phyloP scores from a whole-genome alignment of 2,888 invertebrate species.

The Linyphia triangularis region DNA sequence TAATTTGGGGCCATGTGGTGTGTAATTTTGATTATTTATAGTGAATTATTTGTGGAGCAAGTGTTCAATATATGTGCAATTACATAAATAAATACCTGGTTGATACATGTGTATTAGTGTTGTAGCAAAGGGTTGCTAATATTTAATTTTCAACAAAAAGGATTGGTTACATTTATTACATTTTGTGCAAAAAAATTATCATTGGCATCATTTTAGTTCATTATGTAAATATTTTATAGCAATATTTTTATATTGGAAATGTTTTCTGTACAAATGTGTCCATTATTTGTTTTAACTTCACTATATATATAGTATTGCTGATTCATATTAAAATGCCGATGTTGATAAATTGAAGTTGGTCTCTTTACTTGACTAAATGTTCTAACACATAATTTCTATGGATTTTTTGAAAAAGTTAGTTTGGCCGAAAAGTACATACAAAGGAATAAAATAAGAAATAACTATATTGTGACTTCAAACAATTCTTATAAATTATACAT shows the following conservation, averaged over 20 bases:
- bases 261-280: constrained; percentile 73
- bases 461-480: too few relatives aligned
- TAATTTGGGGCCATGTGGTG: constrained; percentile 43
- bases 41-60: constrained; percentile 54
- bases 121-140: constrained; percentile 54
- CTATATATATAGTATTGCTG: constrained; percentile 70
- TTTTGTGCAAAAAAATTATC: constrained; percentile 56
- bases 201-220: constrained; percentile 72
- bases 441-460: too few relatives aligned
- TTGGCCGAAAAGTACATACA: too few relatives aligned
- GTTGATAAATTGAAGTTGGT: constrained; percentile 39
- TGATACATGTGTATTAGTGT: constrained; percentile 29
- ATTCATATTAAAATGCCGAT: constrained; percentile 74
- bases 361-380: too few relatives aligned
- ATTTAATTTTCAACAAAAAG: constrained; percentile 51
- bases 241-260: constrained; percentile 76
- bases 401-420: too few relatives aligned
- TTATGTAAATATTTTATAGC: constrained; percentile 76
- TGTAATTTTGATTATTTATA: constrained; percentile 61
- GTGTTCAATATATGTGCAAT: constrained; percentile 66
- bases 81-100: constrained; percentile 42
- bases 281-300: constrained; percentile 59
- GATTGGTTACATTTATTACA: constrained; percentile 54
- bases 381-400: too few relatives aligned
- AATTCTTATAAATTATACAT: too few relatives aligned